Base-by-base conservation (phyloP, 2,888 invertebrate genomes). In the Ashinkailepas kermadecensis region DNA sequence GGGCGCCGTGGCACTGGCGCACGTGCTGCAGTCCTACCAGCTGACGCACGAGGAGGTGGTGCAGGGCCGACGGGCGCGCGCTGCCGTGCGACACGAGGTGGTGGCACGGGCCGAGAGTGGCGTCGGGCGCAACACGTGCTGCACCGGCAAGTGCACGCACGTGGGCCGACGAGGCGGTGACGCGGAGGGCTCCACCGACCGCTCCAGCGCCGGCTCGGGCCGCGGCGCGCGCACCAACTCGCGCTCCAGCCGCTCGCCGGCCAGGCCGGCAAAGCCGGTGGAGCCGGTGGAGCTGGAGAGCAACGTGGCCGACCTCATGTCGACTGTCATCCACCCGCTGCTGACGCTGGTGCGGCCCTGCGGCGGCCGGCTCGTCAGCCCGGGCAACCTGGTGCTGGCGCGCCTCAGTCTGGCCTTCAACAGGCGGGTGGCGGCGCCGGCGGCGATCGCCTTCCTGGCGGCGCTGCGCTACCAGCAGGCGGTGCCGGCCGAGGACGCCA, bases 331-430 rank as follows among this genome's bases (percentile, higher is more conserved):
- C 13, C 39, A 64, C 15, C 58, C 78, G 39, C 58, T 81, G 39
- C 23, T 39, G 62, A 54, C 78, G 78, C 39, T 81, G 62, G 58
- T 74, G 13, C 59, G 23, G 54, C n/a, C 25, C 18, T 10, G 15
- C 3, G 10, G 23, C 56, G 58, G 67, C 25, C 21, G 82, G 57
- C 54, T 80, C 82, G n/a, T 82, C 83, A 18, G 82, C 84, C 12
- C 82, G 81, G 7, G 80, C 81, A 80, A 84, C 83, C 56, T 81
- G 70, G 80, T 81, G 59, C 81, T 78, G 57, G 82, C 62, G n/a
- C 80, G 67, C 12, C 83, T 83, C 56, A 83, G 81, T 67, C 83
- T 83, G 64, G 83, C 84, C 0, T 80, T 81, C 80, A 84, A 84
- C 57, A 81, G 83, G 39, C 70, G 80, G 3, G 81, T 78, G 13